phyloP scores from a whole-genome alignment of 2,797 vertebrate genomes.

The Pelodytes ibericus region DNA sequence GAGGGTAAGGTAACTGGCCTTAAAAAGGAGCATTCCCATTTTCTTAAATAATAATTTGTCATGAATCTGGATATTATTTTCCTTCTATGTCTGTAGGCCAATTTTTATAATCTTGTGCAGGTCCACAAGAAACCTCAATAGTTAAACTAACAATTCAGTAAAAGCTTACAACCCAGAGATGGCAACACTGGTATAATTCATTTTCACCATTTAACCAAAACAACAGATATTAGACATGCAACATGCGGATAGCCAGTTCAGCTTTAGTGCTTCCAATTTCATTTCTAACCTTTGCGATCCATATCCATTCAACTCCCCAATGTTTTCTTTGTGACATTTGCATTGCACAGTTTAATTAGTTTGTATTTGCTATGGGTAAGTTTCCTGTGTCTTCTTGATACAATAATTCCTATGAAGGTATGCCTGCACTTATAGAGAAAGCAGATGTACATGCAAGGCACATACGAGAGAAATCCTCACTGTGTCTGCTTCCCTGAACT shows the following conservation, averaged over 20 bases:
- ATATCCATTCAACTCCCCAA: constrained; percentile 21
- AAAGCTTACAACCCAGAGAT: not conserved
- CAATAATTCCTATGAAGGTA: constrained; percentile 34
- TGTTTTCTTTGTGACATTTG: constrained; percentile 42
- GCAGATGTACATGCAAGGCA: not conserved
- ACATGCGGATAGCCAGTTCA: constrained; percentile 37
- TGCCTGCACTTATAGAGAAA: not conserved
- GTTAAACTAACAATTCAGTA: constrained; percentile 10
- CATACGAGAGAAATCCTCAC: not conserved
- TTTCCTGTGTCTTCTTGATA: constrained; percentile 40
- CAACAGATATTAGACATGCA: constrained; percentile 31
- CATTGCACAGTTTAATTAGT: constrained; percentile 47
- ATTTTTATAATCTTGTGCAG: too few relatives aligned
- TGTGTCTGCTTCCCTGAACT: not conserved
- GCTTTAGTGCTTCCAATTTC: constrained; percentile 40
- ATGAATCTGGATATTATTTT: too few relatives aligned
- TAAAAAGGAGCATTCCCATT: too few relatives aligned
- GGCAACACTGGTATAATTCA: constrained; percentile 18
- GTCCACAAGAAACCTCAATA: not conserved
- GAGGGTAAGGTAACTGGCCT: too few relatives aligned
- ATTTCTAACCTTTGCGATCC: constrained; percentile 36
- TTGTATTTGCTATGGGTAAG: constrained; percentile 43
- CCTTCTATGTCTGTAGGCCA: too few relatives aligned
- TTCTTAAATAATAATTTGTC: too few relatives aligned
- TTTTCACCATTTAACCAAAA: constrained; percentile 28